A percentile compares a stretch with the other conserved stretches of the same genome.
phyloP scores from a whole-genome alignment of 2,888 invertebrate species.

The Pseudoips prasinana region DNA sequence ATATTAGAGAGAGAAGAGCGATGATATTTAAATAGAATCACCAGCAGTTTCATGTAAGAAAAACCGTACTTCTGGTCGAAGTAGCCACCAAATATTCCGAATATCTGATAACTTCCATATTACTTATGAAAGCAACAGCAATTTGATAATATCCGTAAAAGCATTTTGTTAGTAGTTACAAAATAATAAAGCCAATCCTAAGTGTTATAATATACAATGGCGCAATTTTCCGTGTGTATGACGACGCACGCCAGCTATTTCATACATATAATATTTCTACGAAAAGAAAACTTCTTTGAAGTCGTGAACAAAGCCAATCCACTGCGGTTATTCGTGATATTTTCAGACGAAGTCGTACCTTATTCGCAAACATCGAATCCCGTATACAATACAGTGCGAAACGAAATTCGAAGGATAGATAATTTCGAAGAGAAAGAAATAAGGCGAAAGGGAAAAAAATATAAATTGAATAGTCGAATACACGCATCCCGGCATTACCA shows the following conservation, averaged over 20 bases:
- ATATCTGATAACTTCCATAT: too few species aligned
- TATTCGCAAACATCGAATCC: constrained; percentile 80
- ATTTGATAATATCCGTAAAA: too few species aligned
- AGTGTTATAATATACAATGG: constrained; percentile 40
- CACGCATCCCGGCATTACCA: constrained; percentile 81
- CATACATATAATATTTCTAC: constrained; percentile 70
- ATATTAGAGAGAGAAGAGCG: too few species aligned
- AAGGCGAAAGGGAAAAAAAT: constrained; percentile 78
- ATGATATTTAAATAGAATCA: too few species aligned
- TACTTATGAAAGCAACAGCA: too few species aligned
- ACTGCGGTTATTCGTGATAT: constrained; percentile 79
- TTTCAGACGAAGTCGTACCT: constrained; percentile 73
- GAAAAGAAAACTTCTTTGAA: constrained; percentile 76
- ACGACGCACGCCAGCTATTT: constrained; percentile 50
- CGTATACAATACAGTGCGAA: constrained; percentile 80
- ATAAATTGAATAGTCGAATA: constrained; percentile 82
- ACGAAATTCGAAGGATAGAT: constrained; percentile 81
- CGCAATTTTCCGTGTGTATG: constrained; percentile 40
- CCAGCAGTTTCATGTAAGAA: too few species aligned
- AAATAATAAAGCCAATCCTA: constrained; percentile 35
- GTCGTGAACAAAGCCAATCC: constrained; percentile 79
- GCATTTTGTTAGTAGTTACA: constrained; percentile 42
- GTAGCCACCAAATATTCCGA: too few species aligned
- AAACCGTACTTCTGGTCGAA: too few species aligned
- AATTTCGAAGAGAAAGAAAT: constrained; percentile 78